Conservation (phyloP, 2,113 vertebrate genomes). For the Scomber japonicus region DNA sequence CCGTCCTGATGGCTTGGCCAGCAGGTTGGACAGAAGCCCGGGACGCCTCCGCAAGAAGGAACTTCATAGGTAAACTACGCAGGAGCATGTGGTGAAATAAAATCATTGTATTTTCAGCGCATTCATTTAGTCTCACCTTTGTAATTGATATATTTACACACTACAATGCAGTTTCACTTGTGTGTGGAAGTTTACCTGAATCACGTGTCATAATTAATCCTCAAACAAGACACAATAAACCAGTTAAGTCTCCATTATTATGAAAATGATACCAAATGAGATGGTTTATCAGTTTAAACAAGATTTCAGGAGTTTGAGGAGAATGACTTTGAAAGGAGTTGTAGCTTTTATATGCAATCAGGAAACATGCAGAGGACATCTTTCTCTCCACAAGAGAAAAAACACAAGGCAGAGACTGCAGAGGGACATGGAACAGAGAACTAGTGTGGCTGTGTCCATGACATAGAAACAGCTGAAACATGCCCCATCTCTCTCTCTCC, state of each 20-base stretch:
- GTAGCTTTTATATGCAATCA: no score
- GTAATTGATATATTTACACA: no score
- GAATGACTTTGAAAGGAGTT: no score
- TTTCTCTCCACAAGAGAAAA: no score
- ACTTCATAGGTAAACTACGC: constrained; percentile 90
- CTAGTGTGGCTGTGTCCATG: no score
- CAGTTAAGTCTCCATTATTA: not conserved
- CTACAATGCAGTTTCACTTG: not conserved
- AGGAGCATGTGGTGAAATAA: not conserved
- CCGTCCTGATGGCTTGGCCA: constrained; percentile 95
- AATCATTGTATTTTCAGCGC: not conserved
- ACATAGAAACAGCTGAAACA: no score
- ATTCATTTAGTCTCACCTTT: not conserved
- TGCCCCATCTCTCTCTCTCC: not conserved
- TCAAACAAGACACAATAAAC: not conserved
- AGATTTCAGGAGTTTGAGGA: no score
- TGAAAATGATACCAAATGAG: not conserved
- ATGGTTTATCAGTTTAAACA: no score
- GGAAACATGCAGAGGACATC: no score
- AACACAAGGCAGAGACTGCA: no score
- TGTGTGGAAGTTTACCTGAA: not conserved
- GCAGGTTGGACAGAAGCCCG: constrained; percentile 86
- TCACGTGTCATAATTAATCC: no score
- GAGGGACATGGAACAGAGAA: no score
- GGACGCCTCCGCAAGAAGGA: constrained; percentile 87